Evolutionary conservation across 2,888 invertebrate species (phyloP), one percentile per base, ranked within the genome.

Genomic region (Pheosia gnoma): DNA sequence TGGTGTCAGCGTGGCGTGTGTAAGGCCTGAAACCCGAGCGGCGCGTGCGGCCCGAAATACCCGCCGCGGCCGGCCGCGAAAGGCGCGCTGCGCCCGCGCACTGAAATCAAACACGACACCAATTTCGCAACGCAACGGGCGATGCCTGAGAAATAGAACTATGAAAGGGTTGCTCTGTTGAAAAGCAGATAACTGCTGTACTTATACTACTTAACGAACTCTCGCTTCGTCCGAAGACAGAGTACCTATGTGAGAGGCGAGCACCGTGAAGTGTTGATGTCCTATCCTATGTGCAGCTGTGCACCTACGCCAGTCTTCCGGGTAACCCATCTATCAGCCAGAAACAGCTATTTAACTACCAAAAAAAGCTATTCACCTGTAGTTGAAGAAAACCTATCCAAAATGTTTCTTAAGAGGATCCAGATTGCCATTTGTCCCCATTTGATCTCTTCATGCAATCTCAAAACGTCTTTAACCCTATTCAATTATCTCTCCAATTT

Each of bases 111-210:
- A 63, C 62, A 72, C 65, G 79, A 76, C 78, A 71, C 80, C 81
- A 76, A 57, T 87, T 86, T 86, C 87, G 85, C 84, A 87, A 87
- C 76, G 67, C 70, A 65, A 65, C 69, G 70, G 69, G 62, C 58
- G 69, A 70, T 67, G 69, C 67, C 61, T 59, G 69, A 66, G 53
- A 37, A 53, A 55, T 39, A 39, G 55, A 55, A 55, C 55, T 55
- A 55, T 65, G 62, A 57, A 62, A 62, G 57, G 9, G 49, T 53
- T 8, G 52, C 58, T 59, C 58, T 45, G 41, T 41, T 11, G 47
- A 36, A 59, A 57, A n/a, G 47, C 47, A 47, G 47, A 47, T 47
- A 4, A 47, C 47, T 5, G 47, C n/a, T 4, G 5, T 9, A n/a
- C 47, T 47, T n/a, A 25, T 25, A 25, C 25, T 47, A 47, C n/a